Evolutionary conservation across 30 jellyfish, hydroid and myxozoan species (phyloP).

Genomic region (Sanderia malayensis): DNA sequence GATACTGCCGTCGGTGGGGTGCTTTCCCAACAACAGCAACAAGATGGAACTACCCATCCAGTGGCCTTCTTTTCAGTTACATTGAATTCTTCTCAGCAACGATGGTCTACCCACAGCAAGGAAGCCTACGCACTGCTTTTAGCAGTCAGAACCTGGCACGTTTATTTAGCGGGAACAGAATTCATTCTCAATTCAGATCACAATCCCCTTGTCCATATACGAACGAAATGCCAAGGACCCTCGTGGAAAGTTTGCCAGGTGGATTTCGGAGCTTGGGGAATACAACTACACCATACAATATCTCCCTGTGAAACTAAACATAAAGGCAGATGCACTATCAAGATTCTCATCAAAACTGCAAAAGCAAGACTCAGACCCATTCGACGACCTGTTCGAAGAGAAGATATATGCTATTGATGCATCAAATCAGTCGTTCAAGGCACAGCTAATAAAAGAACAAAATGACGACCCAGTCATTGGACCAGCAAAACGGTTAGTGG

Average conservation of each 20-base stretch:
- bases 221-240: no score
- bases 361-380: constrained; percentile 30
- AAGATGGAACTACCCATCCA: constrained; percentile 14
- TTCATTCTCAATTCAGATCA: no score
- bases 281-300: constrained; percentile 24
- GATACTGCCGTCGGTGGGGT: constrained; percentile 19
- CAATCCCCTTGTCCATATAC: no score
- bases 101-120: constrained; percentile 4
- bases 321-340: constrained; percentile 58
- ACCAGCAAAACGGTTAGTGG: background rate
- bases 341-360: constrained; percentile 19
- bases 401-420: constrained; percentile 8
- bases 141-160: constrained; percentile 15
- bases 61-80: no score
- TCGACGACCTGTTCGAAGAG: constrained; percentile 33
- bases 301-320: constrained; percentile 37
- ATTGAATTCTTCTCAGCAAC: no score
- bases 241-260: no score
- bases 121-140: constrained; percentile 25
- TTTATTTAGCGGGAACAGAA: constrained; percentile 1
- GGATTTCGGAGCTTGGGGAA: no score
- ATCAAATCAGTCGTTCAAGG: background rate
- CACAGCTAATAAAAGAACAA: constrained; percentile 20
- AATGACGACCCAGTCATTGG: constrained; percentile 15
- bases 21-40: background rate